Evolutionary conservation across 2,113 vertebrate genomes (phyloP).

Genomic region (Ceuthmochares aereus): DNA sequence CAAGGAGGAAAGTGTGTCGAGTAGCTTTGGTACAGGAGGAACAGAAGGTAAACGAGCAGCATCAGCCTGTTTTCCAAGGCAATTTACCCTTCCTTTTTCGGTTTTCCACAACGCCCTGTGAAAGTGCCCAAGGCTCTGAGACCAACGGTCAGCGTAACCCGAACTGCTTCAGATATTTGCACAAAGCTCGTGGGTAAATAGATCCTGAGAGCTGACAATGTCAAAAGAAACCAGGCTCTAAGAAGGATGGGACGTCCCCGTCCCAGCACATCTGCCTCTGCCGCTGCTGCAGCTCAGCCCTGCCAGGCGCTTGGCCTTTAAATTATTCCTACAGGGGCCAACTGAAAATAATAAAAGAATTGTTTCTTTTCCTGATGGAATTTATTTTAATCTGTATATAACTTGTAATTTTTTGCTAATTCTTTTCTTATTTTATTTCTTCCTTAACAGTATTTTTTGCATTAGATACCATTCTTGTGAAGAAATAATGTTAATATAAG

Average conservation of each 20-base stretch:
- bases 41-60: not conserved
- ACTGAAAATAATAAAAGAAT: constrained; percentile 66
- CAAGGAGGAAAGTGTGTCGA: rapidly evolving
- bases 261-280: not conserved
- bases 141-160: not conserved
- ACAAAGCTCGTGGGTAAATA: not conserved
- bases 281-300: not conserved
- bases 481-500: constrained; percentile 93
- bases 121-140: constrained; percentile 5
- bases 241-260: not conserved
- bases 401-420: constrained; percentile 79
- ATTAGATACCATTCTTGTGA: constrained; percentile 78
- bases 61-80: not conserved
- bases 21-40: not conserved
- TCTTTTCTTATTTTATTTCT: constrained; percentile 81
- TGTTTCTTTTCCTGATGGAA: constrained; percentile 74
- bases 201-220: not conserved
- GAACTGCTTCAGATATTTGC: not conserved
- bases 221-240: not conserved
- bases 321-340: constrained; percentile 82
- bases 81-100: not conserved
- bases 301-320: constrained; percentile 71
- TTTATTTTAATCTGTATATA: constrained; percentile 85
- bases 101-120: not conserved
- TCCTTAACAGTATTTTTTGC: constrained; percentile 91